Percentiles rank a stretch among this genome's conserved stretches.
Evolutionary conservation across 2,113 vertebrate species (phyloP).

Genomic region (Podilymbus podiceps): DNA sequence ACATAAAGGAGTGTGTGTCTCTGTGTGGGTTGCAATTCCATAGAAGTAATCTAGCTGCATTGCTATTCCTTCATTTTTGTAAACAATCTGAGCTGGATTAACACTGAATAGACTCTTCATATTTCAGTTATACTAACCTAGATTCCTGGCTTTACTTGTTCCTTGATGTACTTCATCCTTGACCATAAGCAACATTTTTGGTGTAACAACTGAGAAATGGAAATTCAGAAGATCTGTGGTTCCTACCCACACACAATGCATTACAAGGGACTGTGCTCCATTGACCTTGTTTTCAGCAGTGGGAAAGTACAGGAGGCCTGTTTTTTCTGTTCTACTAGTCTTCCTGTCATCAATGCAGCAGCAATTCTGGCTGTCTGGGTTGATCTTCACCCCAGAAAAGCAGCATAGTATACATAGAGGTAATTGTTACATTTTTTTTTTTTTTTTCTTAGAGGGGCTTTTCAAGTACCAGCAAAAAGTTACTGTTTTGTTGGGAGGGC

Average conservation of each 20-base stretch:
- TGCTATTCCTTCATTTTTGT: not conserved
- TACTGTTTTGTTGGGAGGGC: not conserved
- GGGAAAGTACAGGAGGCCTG: not conserved
- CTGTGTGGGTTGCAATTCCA: not conserved
- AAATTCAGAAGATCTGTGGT: not conserved
- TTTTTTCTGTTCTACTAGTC: not conserved
- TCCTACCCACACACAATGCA: not conserved
- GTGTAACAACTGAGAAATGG: not conserved
- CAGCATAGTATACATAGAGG: not conserved
- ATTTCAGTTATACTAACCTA: not conserved
- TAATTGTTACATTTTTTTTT: not conserved
- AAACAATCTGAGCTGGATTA: not conserved
- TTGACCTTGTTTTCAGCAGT: not conserved
- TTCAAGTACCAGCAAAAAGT: not conserved
- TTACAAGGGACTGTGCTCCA: not conserved
- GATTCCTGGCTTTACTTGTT: not conserved
- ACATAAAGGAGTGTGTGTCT: not conserved
- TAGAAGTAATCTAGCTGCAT: not conserved
- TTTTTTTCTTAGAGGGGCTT: not conserved
- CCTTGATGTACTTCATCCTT: not conserved
- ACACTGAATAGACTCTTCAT: not conserved
- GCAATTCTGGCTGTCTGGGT: not conserved
- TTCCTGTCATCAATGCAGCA: not conserved
- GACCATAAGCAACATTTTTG: not conserved
- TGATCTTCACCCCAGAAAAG: not conserved